Conservation (phyloP, 2,888 invertebrate species). For the Campoletis raptor region DNA sequence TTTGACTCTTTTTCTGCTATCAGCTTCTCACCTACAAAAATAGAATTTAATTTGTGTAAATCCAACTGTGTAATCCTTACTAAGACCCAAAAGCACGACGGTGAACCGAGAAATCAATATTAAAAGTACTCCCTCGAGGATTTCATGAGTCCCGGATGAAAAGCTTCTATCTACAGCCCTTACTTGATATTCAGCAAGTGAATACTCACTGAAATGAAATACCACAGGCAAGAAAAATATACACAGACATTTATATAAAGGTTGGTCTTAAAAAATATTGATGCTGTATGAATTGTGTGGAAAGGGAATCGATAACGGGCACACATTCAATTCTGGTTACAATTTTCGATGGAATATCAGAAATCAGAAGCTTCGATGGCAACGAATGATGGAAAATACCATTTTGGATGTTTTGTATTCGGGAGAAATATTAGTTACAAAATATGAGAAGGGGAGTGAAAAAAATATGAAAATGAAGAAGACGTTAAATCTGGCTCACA, state of each 20-base stretch:
- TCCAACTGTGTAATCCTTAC: slow-evolving; percentile 43
- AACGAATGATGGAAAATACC: neutral
- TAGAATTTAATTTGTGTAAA: slow-evolving; percentile 58
- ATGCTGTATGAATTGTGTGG: neutral
- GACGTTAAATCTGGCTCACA: neutral
- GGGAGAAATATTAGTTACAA: neutral
- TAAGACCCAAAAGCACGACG: neutral
- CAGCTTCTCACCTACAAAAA: neutral
- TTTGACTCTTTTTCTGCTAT: neutral
- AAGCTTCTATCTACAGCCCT: neutral
- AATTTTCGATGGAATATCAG: slow-evolving; percentile 10
- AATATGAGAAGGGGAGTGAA: neutral
- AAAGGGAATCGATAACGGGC: neutral
- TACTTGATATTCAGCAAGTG: slow-evolving; percentile 1
- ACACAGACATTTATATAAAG: neutral
- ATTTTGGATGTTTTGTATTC: neutral
- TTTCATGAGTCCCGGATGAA: neutral
- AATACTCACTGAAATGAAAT: neutral
- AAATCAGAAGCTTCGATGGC: neutral
- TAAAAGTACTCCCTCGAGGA: neutral
- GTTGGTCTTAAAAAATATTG: neutral
- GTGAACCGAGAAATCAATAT: slow-evolving; percentile 42
- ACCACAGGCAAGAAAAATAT: neutral
- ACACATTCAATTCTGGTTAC: neutral
- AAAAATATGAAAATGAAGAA: neutral